phyloP scores from a whole-genome alignment of 1,140 invertebrate species.

The Steinernema khuongi region DNA sequence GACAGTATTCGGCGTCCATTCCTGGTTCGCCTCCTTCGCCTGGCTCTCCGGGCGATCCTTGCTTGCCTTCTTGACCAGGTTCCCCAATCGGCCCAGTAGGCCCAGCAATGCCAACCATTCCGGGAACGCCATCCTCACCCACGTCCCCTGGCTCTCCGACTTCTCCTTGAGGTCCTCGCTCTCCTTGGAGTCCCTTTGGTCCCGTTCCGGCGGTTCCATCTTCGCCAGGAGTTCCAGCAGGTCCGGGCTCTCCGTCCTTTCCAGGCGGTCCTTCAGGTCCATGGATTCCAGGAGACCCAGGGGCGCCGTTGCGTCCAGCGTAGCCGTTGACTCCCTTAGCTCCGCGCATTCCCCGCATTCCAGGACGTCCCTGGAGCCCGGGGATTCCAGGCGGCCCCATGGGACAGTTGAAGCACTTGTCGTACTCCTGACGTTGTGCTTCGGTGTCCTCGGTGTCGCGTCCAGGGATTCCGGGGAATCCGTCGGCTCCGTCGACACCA shows the following conservation, averaged over 20 bases:
- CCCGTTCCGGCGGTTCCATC: background rate
- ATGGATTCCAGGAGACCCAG: slow-evolving; percentile 32
- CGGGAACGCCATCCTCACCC: slow-evolving; percentile 37
- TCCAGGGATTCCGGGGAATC: background rate
- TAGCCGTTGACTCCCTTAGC: slow-evolving; percentile 32
- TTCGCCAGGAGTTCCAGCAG: background rate
- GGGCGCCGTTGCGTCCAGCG: slow-evolving; percentile 40
- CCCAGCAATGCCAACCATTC: slow-evolving; percentile 38
- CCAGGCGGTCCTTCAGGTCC: slow-evolving; percentile 14
- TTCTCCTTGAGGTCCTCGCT: slow-evolving; percentile 22
- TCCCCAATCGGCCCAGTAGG: slow-evolving; percentile 47
- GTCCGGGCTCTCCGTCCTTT: background rate
- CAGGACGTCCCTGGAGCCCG: slow-evolving; percentile 36
- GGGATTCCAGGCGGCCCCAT: slow-evolving; percentile 12
- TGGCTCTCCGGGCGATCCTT: background rate
- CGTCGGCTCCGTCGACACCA: background rate
- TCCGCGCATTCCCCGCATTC: slow-evolving; percentile 42
- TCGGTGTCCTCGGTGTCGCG: background rate
- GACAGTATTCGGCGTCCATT: background rate
- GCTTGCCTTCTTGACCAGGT: background rate
- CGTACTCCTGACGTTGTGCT: slow-evolving; percentile 1
- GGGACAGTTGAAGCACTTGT: background rate
- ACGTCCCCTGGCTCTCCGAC: slow-evolving; percentile 44
- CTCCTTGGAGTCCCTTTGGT: background rate
- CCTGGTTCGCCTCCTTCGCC: background rate